Base-by-base conservation (phyloP, 2,888 invertebrate genomes). In the Hirtodrosophila confusa region DNA sequence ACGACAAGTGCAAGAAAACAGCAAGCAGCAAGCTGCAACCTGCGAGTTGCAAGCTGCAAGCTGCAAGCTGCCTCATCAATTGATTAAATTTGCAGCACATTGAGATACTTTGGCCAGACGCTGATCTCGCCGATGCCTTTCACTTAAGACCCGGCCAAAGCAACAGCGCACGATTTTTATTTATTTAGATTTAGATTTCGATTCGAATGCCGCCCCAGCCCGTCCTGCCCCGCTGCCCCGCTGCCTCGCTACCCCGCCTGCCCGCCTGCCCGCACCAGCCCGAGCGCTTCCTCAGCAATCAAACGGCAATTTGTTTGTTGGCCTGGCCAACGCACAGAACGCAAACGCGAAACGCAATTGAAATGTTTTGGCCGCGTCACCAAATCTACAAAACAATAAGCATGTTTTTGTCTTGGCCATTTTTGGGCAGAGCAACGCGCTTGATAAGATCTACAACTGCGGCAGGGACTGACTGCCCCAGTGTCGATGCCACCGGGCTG, bases 121-220 rank as follows among this genome's bases (percentile, higher is more conserved):
- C 79, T 71, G 86, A 86, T 86, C 78, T 77, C 75, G 77, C 75
- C 80, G 78, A 75, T 84, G 82, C 86, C 86, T 87, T 87, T 87
- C 86, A 87, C 86, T 88, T 80, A 78, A 69, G 66, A 58, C 60
- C 61, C 60, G 62, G 27, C 27, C 69, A 64, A 17, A 17, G 17
- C 17, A 17, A 77, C 65, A 61, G 77, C 47, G 88, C 88, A 89
- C 88, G 89, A 89, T 86, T 89, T 87, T 82, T 84, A 86, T 84
- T 84, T 84, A 86, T 84, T 84, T 85, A 84, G 86, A 84, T 84
- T 84, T 79, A 86, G 85, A 85, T 84, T 84, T 84, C 70, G 84
- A 84, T 80, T 84, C 75, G 62, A 53, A 57, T 74, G 68, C 54
- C 51, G 33, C 6, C 6, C 27, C 27, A 31, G 5, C 27, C 36